Conservation (phyloP, 2,888 invertebrate genomes). For the Horisme vitalbata region DNA sequence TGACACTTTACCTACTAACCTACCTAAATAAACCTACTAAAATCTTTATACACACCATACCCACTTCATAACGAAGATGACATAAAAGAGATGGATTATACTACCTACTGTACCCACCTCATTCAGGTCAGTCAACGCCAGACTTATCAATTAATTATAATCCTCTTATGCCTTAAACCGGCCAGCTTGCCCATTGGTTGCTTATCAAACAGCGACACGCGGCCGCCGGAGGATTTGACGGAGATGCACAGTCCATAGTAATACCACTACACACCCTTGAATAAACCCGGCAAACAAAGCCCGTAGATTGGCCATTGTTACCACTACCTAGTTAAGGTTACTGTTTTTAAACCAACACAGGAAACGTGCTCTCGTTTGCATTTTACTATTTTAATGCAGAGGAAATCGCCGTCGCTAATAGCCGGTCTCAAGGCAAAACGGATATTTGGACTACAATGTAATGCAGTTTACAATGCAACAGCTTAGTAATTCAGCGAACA, state of each 20-base stretch:
- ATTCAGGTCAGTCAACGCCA: background rate
- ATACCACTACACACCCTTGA: slow-evolving; percentile 29
- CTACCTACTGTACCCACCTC: too few relatives aligned
- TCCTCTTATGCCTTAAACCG: slow-evolving; percentile 35
- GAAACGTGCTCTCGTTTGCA: slow-evolving; percentile 30
- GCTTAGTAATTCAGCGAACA: background rate
- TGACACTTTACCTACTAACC: too few relatives aligned
- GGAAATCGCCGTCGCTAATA: slow-evolving; percentile 12
- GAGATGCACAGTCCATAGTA: slow-evolving; percentile 62
- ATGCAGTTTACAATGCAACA: background rate
- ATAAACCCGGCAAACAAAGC: slow-evolving; percentile 13
- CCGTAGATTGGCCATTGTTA: slow-evolving; percentile 4
- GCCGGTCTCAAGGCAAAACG: slow-evolving; percentile 6
- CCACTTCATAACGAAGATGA: too few relatives aligned
- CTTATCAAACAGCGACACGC: slow-evolving; percentile 76
- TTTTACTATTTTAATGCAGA: slow-evolving; percentile 28
- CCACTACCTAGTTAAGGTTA: slow-evolving; percentile 6
- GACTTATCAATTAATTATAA: background rate
- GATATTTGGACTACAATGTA: slow-evolving; percentile 12
- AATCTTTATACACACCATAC: too few relatives aligned
- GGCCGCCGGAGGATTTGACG: slow-evolving; percentile 67
- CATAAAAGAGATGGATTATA: too few relatives aligned
- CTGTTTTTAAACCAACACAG: slow-evolving; percentile 28
- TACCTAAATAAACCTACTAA: too few relatives aligned
- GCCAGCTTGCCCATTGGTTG: slow-evolving; percentile 51